These are phyloP conservation scores for Sterrhoptilus dennistouni DNA, from an alignment of 2,113 vertebrate genomes.

Conservation along the genomic window DNA sequence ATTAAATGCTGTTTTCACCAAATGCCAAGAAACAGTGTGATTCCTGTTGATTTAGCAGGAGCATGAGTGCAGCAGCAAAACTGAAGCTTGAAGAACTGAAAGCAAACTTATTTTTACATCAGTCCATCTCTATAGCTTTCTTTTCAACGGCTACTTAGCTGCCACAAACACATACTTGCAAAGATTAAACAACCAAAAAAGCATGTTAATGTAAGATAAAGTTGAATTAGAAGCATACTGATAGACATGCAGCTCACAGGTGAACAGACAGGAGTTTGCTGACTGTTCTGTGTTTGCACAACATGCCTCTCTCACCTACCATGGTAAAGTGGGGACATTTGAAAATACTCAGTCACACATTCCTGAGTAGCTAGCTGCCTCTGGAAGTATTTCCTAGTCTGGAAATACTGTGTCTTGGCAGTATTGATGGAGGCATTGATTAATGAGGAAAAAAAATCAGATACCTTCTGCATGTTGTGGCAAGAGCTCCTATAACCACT, in stretches of 20 bases:
- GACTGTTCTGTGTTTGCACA: neutral
- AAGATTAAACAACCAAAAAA: neutral
- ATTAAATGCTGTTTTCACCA: slow-evolving; percentile 64
- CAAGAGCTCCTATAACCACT: neutral
- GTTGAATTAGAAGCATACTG: neutral
- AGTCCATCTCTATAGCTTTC: neutral
- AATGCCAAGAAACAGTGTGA: slow-evolving; percentile 34
- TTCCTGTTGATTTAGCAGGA: slow-evolving; percentile 10
- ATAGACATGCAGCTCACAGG: neutral
- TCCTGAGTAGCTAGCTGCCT: neutral
- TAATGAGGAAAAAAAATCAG: neutral
- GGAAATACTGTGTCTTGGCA: neutral
- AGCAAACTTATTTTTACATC: neutral
- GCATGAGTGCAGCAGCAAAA: neutral
- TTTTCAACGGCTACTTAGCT: neutral
- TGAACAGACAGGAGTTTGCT: neutral
- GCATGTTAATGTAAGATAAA: neutral
- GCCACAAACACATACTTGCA: neutral
- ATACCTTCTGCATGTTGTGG: neutral
- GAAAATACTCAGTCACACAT: neutral
- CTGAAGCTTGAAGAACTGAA: neutral
- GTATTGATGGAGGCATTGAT: neutral
- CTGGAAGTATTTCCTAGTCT: neutral
- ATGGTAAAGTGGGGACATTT: fast-evolving
- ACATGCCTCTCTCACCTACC: neutral